Conservation (phyloP, 2,797 vertebrate species). For the Tamandua tetradactyla region DNA sequence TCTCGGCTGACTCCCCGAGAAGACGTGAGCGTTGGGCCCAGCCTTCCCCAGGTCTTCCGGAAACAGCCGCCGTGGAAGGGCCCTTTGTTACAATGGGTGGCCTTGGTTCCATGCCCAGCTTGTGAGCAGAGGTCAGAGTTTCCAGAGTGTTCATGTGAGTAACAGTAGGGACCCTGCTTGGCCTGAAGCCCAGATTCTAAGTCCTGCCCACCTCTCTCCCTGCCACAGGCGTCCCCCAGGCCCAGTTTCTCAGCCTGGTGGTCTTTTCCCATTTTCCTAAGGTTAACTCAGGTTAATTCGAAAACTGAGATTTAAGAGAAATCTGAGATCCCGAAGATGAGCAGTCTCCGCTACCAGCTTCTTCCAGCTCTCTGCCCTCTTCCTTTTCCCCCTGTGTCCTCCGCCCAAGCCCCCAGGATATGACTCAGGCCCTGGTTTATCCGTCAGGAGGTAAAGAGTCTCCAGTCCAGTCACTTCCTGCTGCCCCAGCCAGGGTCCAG, state of each 20-base stretch:
- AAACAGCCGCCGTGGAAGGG: background rate
- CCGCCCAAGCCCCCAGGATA: background rate
- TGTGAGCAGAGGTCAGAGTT: background rate
- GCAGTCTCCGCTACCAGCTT: background rate
- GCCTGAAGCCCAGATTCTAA: background rate
- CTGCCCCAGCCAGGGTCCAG: background rate
- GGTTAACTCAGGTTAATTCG: background rate
- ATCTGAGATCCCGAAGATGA: background rate
- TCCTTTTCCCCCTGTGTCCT: background rate
- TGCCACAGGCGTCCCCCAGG: background rate
- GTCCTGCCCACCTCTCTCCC: background rate
- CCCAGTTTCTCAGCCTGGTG: background rate
- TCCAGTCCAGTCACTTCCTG: background rate
- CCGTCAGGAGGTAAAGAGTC: background rate
- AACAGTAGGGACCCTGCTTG: background rate
- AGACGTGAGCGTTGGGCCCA: background rate
- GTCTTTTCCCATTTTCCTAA: background rate
- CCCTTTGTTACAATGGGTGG: background rate
- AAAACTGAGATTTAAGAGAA: background rate
- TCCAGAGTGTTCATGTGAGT: background rate
- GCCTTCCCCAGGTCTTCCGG: background rate
- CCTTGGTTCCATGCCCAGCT: background rate
- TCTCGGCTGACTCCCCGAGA: background rate
- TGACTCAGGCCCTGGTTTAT: background rate
- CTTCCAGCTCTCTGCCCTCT: background rate